A percentile compares a stretch with the other conserved stretches of the same genome.
Evolutionary conservation across 2,797 vertebrate genomes (phyloP).

Genomic region (Sebastes elongatus): DNA sequence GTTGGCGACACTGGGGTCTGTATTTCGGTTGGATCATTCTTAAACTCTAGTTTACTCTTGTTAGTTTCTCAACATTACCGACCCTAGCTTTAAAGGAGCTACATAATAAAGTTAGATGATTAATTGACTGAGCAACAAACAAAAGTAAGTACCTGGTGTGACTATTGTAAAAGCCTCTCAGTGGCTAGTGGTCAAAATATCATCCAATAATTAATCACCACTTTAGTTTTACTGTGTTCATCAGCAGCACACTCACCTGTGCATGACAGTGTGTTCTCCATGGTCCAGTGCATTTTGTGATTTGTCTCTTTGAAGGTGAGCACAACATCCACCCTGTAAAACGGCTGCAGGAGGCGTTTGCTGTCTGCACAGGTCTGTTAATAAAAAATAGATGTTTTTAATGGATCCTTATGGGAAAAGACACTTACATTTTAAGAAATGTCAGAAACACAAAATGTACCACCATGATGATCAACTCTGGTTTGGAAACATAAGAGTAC

Average conservation of each 20-base stretch:
- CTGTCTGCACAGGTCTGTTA: conserved; percentile 62
- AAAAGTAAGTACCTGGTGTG: conserved; percentile 46
- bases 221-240: conserved; percentile 68
- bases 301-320: conserved; percentile 80
- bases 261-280: conserved; percentile 80
- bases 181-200: conserved; percentile 61
- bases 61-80: too few relatives aligned
- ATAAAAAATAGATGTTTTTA: conserved; percentile 49
- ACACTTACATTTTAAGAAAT: background rate
- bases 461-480: background rate
- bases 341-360: conserved; percentile 59
- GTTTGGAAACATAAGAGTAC: background rate
- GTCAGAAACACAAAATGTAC: background rate
- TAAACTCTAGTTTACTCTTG: too few relatives aligned
- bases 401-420: background rate
- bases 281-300: conserved; percentile 78
- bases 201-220: conserved; percentile 71
- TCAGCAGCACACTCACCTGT: conserved; percentile 71
- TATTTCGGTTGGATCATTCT: too few relatives aligned
- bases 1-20: too few relatives aligned
- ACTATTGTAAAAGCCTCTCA: conserved; percentile 52
- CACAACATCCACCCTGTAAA: conserved; percentile 76
- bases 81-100: background rate
- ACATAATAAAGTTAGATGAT: conserved; percentile 37
- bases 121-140: conserved; percentile 54